Evolutionary conservation across 2,797 vertebrate genomes (phyloP).

Genomic region (Argya squamiceps): DNA sequence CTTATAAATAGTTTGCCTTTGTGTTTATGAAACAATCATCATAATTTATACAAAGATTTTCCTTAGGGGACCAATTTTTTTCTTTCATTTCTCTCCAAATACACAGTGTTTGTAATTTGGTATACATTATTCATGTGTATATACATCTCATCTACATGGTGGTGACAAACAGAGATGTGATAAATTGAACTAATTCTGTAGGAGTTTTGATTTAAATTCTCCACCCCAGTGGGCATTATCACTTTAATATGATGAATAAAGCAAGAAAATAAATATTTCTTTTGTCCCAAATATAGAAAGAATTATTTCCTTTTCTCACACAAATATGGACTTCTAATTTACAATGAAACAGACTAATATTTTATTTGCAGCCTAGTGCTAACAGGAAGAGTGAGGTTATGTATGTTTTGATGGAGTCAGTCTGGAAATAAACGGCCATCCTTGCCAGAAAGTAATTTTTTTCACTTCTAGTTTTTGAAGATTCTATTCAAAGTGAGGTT

Average conservation of each 20-base stretch:
- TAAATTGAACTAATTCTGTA: neutral
- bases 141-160: neutral
- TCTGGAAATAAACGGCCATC: neutral
- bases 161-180: neutral
- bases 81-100: neutral
- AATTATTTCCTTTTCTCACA: neutral
- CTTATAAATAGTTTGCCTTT: neutral
- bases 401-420: neutral
- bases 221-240: neutral
- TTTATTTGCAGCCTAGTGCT: neutral
- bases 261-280: neutral
- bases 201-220: neutral
- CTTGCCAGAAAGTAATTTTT: neutral
- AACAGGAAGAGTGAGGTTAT: neutral
- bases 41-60: neutral
- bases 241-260: neutral
- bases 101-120: neutral
- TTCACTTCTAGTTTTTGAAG: neutral
- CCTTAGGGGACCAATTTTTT: neutral
- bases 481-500: neutral
- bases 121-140: neutral
- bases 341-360: neutral
- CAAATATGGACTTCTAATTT: neutral
- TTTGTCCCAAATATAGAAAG: neutral
- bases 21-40: neutral